Evolutionary conservation across 2,888 invertebrate genomes (phyloP).

Genomic region (Parthenolecanium corni): DNA sequence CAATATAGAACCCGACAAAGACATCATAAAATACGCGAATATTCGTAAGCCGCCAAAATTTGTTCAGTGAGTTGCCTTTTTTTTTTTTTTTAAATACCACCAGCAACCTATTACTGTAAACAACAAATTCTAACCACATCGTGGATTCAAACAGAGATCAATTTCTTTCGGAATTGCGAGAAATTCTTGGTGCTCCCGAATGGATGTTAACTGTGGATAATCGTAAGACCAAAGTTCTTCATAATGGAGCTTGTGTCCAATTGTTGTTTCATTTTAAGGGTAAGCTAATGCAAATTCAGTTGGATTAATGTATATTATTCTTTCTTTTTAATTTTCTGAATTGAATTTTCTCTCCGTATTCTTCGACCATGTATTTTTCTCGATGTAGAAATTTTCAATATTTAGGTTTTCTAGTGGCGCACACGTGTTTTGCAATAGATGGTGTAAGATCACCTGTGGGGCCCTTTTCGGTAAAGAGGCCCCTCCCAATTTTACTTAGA

Average conservation of each 20-base stretch:
- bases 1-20: slow-evolving; percentile 79
- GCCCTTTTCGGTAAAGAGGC: too few relatives aligned
- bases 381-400: neutral
- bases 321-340: neutral
- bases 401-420: too few relatives aligned
- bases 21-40: slow-evolving; percentile 79
- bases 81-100: too few relatives aligned
- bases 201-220: slow-evolving; percentile 83
- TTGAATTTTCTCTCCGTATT: neutral
- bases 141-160: slow-evolving; percentile 48
- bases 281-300: too few relatives aligned
- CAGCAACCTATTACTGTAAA: too few relatives aligned
- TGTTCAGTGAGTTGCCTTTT: slow-evolving; percentile 57
- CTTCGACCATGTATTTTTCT: neutral
- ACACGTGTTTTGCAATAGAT: too few relatives aligned
- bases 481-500: too few relatives aligned
- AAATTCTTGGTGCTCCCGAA: slow-evolving; percentile 72
- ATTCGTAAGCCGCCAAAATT: slow-evolving; percentile 77
- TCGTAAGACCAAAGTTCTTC: slow-evolving; percentile 62
- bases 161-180: slow-evolving; percentile 68
- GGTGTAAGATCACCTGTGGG: too few relatives aligned
- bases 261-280: slow-evolving; percentile 76
- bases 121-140: too few relatives aligned
- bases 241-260: slow-evolving; percentile 70
- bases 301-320: neutral